Evolutionary conservation across 2,113 vertebrate genomes (phyloP), one percentile per base, ranked within the genome.

Genomic region (Heliornis fulica): DNA sequence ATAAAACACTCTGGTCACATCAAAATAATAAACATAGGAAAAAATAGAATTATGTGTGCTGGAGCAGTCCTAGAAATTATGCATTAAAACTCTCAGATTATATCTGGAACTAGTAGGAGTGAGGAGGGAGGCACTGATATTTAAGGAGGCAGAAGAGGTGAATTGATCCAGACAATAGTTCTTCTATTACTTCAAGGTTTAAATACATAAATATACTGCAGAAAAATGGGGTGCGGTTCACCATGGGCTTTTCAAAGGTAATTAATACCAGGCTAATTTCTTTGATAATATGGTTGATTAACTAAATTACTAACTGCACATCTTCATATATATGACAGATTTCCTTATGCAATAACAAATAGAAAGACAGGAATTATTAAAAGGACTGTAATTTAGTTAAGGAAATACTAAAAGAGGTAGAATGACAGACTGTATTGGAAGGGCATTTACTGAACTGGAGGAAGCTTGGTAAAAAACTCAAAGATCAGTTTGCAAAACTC

Each of bases 211-310:
- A 51, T 25, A 29, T 40, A 64, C 26, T 56, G 18, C 11, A 45
- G 38, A 79, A 93, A 45, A 91, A 78, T 21, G 10, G 4, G 16
- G 54, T 78, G 38, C 38, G 68, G 57, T 43, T 89, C 29, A 93
- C 32, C 74, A 57, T 14, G 14, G 7, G 6, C n/a, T 94, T 71
- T 89, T 54, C 14, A 36, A 87, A 89, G 11, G 15, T 29, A 78
- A 70, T 41, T 59, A 54, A 66, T 54, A 34, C 11, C 74, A 95
- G 70, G 29, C 4, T 70, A 70, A 71, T 79, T 84, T 84, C 14
- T 89, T 91, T 57, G 25, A 87, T 68, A 88, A 79, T 29, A 50
- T 38, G 15, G 20, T 29, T 94, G 41, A 59, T 59, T 91, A 91
- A 54, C 20, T 22, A 71, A 75, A 78, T 75, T 54, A 88, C 13